A percentile compares a stretch with the other conserved stretches of the same genome.
phyloP scores from a whole-genome alignment of 2,113 vertebrate species.

The Pachypanchax playfairii region DNA sequence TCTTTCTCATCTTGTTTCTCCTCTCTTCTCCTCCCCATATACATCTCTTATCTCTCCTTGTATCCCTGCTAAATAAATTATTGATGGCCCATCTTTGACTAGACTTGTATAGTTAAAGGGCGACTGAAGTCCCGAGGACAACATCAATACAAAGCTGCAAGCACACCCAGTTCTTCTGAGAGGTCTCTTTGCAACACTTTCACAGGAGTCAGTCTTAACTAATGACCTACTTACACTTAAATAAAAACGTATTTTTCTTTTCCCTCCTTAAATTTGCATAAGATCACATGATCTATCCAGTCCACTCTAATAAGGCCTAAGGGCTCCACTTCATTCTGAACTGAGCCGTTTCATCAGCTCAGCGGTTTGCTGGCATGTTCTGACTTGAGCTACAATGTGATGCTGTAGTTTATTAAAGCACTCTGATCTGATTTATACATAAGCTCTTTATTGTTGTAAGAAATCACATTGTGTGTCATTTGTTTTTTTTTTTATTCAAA shows the following conservation, averaged over 20 bases:
- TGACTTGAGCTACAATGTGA: constrained; percentile 3
- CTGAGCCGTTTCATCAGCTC: constrained; percentile 37
- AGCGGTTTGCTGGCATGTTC: neutral
- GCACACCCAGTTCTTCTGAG: constrained; percentile 36
- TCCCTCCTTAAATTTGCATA: constrained; percentile 10
- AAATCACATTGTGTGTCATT: constrained; percentile 36
- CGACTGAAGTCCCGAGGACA: constrained; percentile 61
- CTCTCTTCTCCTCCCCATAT: constrained; percentile 18
- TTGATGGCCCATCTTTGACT: constrained; percentile 67
- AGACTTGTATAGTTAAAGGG: constrained; percentile 68
- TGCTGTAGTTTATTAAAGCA: neutral
- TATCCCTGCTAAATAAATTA: constrained; percentile 67
- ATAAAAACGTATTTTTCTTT: constrained; percentile 24
- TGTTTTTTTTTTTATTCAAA: constrained; percentile 34
- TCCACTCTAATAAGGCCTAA: constrained; percentile 12
- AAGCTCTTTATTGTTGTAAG: constrained; percentile 34
- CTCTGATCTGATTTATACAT: constrained; percentile 18
- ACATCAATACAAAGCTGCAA: constrained; percentile 65
- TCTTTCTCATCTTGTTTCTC: constrained; percentile 14
- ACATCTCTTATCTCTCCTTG: constrained; percentile 49
- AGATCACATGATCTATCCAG: constrained; percentile 26
- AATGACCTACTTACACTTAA: constrained; percentile 59
- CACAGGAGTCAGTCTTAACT: constrained; percentile 36
- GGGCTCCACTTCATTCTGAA: neutral
- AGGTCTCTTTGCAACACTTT: constrained; percentile 32